Evolutionary conservation across 2,113 vertebrate species (phyloP).

Genomic region (Panurus biarmicus): DNA sequence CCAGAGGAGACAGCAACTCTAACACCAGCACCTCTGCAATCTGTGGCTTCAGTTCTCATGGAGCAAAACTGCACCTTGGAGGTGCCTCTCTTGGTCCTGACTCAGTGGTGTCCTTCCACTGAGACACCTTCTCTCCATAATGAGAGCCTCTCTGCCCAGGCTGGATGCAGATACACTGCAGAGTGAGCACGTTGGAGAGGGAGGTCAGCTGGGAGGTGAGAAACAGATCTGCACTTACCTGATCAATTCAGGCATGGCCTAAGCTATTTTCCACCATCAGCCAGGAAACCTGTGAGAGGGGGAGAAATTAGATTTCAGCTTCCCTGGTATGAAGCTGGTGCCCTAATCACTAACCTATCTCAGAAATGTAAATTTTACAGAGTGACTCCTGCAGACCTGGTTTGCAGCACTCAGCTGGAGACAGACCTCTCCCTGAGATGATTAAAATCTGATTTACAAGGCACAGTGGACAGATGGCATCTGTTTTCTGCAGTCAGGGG

Average conservation of each 20-base stretch:
- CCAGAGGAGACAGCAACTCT: fast-evolving
- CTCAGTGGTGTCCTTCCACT: background rate
- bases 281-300: background rate
- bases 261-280: background rate
- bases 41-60: background rate
- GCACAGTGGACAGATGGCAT: background rate
- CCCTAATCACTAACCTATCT: background rate
- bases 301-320: background rate
- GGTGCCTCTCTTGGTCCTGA: background rate
- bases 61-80: background rate
- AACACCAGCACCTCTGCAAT: background rate
- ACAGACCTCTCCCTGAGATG: background rate
- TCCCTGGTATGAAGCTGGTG: background rate
- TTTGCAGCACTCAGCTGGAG: background rate
- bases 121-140: too few relatives aligned
- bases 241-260: background rate
- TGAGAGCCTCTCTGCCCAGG: fast-evolving
- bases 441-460: slow-evolving; percentile 46
- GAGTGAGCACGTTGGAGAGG: fast-evolving
- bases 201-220: background rate
- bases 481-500: background rate
- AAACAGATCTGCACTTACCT: background rate
- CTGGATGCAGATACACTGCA: background rate
- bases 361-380: background rate
- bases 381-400: background rate